phyloP scores from a whole-genome alignment of 2,888 invertebrate genomes.

The Chloroclystis v-ata region DNA sequence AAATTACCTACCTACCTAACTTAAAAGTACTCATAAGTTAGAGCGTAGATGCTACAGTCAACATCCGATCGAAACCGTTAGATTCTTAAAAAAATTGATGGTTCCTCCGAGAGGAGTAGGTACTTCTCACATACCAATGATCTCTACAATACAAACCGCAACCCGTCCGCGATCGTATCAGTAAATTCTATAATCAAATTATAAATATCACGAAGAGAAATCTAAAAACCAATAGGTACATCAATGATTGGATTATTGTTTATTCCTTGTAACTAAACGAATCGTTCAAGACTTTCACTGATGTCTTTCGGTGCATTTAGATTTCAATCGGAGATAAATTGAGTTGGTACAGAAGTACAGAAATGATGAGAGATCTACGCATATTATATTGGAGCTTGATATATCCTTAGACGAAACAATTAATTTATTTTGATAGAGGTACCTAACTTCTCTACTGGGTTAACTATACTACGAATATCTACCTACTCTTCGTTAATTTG shows the following conservation, averaged over 20 bases:
- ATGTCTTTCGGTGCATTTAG: conserved; percentile 67
- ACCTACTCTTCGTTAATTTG: no score
- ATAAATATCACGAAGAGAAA: conserved; percentile 54
- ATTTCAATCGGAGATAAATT: conserved; percentile 70
- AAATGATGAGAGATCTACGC: no score
- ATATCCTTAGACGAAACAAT: no score
- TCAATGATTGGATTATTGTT: conserved; percentile 71
- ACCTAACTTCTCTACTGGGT: no score
- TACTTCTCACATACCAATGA: conserved; percentile 1
- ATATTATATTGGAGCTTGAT: no score
- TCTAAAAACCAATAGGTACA: conserved; percentile 46
- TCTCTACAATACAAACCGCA: conserved; percentile 6
- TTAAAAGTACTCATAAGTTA: no score
- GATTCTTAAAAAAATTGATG: conserved; percentile 1
- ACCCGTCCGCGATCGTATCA: conserved; percentile 37
- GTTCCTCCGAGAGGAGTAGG: neutral
- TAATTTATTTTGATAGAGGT: no score
- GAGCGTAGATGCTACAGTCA: neutral
- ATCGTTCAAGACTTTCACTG: conserved; percentile 61
- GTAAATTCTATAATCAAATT: conserved; percentile 50
- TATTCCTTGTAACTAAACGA: conserved; percentile 56
- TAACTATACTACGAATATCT: no score
- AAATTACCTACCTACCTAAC: no score
- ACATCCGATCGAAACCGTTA: neutral
- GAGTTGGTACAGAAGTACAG: no score